Evolutionary conservation across 2,888 invertebrate genomes (phyloP), one percentile per base, ranked within the genome.

Genomic region (Candidula unifasciata): DNA sequence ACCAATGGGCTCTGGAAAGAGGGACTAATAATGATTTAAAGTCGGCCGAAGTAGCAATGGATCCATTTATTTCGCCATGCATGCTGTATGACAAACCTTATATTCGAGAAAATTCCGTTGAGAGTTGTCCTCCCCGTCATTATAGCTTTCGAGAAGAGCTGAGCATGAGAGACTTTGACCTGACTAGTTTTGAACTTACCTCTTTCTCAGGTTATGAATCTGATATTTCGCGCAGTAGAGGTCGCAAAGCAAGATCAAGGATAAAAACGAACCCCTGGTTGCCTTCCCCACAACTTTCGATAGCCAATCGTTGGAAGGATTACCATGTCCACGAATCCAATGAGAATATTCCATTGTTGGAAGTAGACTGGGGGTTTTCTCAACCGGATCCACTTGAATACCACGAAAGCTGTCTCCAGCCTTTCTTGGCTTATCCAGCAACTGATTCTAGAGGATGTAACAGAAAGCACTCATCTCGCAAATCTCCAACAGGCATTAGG

Each of bases 261-360:
- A 92, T 92, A 74, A 89, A 90, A 83, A 92, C 92, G 37, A 92
- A 92, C 80, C 92, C 92, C 66, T 92, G 92, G 92, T 81, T 91
- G 30, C 90, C 91, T 13, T 90, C 90, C 10, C 92, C 91, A 21
- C 89, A 86, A n/a, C 88, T 69, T 13, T 57, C 77, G 35, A 30
- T 37, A 10, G 71, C 44, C 27, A 73, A 74, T 33, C 52, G 52
- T 2, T 18, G 54, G 3, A 66, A 73, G 27, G 13, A 21, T 18
- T 60, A 18, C 18, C 44, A 74, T 8, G 1, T 77, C 13, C 44
- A 54, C 54, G 77, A 82, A n/a, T 68, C 76, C 2, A 33, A 35
- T 6, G 82, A 82, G 27, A 52, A 82, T 44, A n/a, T 69, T 30
- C n/a, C n/a, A 13, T 10, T 30, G 3, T 54, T 54, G 68, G 80